Percentiles rank a stretch among this genome's conserved stretches.
Conservation (phyloP, 2,797 vertebrate species). For the Salmo trutta region DNA sequence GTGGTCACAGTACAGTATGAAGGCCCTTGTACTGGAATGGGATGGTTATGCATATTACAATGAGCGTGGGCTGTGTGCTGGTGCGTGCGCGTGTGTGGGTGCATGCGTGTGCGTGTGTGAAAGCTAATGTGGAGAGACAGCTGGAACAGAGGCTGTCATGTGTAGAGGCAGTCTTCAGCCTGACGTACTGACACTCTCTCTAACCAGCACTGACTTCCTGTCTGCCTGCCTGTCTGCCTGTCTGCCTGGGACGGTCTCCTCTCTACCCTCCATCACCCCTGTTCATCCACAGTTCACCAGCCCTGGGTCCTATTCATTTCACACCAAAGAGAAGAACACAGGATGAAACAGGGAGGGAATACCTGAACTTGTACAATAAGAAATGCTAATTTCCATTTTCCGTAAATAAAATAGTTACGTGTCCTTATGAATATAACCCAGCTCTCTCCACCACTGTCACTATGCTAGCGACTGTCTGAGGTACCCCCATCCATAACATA, state of each 20-base stretch:
- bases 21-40: constrained; percentile 31
- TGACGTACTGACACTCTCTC: neutral
- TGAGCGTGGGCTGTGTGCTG: too few species aligned
- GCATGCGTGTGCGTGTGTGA: neutral
- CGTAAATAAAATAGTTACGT: too few species aligned
- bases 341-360: too few species aligned
- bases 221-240: too few species aligned
- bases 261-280: neutral
- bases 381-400: too few species aligned
- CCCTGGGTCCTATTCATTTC: too few species aligned
- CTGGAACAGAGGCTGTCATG: neutral
- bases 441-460: neutral
- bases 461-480: neutral
- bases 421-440: too few species aligned
- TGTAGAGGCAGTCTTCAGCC: neutral
- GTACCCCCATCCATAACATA: neutral
- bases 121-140: neutral
- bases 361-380: too few species aligned
- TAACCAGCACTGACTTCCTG: too few species aligned
- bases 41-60: neutral
- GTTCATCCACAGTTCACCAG: neutral
- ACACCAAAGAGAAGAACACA: too few species aligned
- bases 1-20: neutral
- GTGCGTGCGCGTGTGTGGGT: constrained; percentile 1
- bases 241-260: too few species aligned